phyloP scores from a whole-genome alignment of 2,113 vertebrate genomes.

The rat (Rattus norvegicus) region GRCr8 NC_086032.1:43059001-43059500 shows the following conservation, averaged over 20 bases:
- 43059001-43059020: slow-evolving; percentile 12
- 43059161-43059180: slow-evolving; percentile 1
- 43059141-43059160: slow-evolving; percentile 24
- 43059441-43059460: not conserved
- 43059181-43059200: not conserved
- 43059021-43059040: slow-evolving; percentile 49
- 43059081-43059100: slow-evolving; percentile 34
- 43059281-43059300: slow-evolving; percentile 3
- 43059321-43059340: slow-evolving; percentile 2
- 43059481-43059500: not conserved
- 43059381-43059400: slow-evolving; percentile 15
- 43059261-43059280: not conserved
- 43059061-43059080: not conserved
- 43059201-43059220: not conserved
- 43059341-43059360: slow-evolving; percentile 22
- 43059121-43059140: not conserved
- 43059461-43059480: slow-evolving; percentile 23
- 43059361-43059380: not conserved
- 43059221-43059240: not conserved
- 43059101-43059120: not conserved
- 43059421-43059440: slow-evolving; percentile 29
- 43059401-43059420: not conserved
- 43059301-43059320: not conserved
- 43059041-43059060: slow-evolving; percentile 33
- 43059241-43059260: not conserved